phyloP scores from a whole-genome alignment of 1,140 invertebrate species.

The Brachionus angularis region DNA sequence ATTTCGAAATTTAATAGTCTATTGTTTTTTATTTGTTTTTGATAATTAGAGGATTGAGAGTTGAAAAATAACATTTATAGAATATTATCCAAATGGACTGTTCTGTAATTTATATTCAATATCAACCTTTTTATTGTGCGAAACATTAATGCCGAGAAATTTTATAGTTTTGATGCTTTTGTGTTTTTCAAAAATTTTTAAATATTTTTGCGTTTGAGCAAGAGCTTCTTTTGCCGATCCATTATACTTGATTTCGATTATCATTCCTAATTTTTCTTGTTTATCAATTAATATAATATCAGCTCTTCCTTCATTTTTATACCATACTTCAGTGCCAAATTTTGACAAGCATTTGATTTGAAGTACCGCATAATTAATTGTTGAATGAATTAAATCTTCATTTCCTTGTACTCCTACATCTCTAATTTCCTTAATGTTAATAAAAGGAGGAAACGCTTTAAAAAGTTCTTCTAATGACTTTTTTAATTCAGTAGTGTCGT shows the following conservation, averaged over 20 bases:
- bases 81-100: too few species aligned
- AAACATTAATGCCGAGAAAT: slow-evolving; percentile 34
- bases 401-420: slow-evolving; percentile 18
- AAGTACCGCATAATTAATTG: slow-evolving; percentile 11
- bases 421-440: background rate
- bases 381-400: slow-evolving; percentile 32
- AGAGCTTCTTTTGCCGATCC: slow-evolving; percentile 12
- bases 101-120: background rate
- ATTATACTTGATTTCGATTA: slow-evolving; percentile 35
- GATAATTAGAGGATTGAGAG: too few species aligned
- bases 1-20: too few species aligned
- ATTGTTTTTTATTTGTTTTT: too few species aligned
- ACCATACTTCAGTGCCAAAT: slow-evolving; percentile 39
- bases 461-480: background rate
- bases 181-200: slow-evolving; percentile 23
- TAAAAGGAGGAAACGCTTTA: background rate
- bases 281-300: slow-evolving; percentile 36
- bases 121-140: slow-evolving; percentile 21
- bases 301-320: slow-evolving; percentile 6
- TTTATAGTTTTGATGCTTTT: background rate
- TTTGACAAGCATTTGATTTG: slow-evolving; percentile 31
- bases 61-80: too few species aligned
- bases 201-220: slow-evolving; percentile 26
- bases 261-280: slow-evolving; percentile 27
- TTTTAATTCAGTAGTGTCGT: background rate